A percentile compares a stretch with the other conserved stretches of the same genome.
phyloP scores from a whole-genome alignment of 2,797 vertebrate species.

The Florisuga fusca region DNA sequence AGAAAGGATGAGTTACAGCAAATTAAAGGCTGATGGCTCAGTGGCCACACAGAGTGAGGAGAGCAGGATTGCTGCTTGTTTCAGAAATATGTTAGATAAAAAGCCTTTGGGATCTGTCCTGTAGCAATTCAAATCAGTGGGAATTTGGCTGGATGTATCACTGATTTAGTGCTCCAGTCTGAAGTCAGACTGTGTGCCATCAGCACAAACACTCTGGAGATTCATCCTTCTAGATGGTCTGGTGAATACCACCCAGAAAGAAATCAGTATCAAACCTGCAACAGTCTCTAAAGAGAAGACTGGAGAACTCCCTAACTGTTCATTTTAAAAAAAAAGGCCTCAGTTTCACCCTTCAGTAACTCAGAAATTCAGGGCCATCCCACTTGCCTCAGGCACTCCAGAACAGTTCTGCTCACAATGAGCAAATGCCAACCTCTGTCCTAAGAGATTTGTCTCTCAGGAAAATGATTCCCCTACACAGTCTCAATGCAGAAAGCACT shows the following conservation, averaged over 20 bases:
- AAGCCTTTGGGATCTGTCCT: not conserved
- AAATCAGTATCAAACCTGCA: not conserved
- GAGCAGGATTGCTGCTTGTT: not conserved
- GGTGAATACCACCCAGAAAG: not conserved
- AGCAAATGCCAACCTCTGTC: not conserved
- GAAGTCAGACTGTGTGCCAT: not conserved
- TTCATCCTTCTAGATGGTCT: not conserved
- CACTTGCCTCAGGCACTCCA: not conserved
- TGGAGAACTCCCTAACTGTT: not conserved
- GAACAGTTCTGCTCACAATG: fast-evolving
- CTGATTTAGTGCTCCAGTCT: not conserved
- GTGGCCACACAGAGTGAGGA: not conserved
- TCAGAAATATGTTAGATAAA: not conserved
- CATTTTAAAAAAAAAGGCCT: not conserved
- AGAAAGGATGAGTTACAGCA: not conserved
- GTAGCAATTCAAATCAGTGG: not conserved
- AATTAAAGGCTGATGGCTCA: not conserved
- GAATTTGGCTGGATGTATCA: not conserved
- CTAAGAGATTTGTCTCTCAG: not conserved
- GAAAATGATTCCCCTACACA: not conserved
- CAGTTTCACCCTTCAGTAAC: not conserved
- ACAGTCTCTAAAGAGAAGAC: not conserved
- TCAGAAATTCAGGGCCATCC: not conserved
- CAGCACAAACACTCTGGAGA: fast-evolving
- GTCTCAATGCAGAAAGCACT: not conserved